Conservation (phyloP, 2,113 vertebrate genomes). For the Calypte anna region DNA sequence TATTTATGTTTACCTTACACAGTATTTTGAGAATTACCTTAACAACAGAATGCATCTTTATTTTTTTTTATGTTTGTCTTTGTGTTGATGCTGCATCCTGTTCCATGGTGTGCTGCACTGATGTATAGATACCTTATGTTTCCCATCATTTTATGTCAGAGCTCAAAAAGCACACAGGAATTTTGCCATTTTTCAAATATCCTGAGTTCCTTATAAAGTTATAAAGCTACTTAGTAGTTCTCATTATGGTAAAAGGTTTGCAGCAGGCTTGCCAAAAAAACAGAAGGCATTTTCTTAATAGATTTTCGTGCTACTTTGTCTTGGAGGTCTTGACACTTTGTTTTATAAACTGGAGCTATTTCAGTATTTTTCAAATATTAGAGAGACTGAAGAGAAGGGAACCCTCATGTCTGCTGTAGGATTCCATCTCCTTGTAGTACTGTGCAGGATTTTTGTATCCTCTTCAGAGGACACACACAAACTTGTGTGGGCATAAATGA, state of each 20-base stretch:
- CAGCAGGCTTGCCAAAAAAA: neutral
- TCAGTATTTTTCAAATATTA: neutral
- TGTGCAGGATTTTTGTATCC: neutral
- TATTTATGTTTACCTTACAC: slow-evolving; percentile 24
- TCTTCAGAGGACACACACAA: neutral
- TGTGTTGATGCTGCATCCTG: neutral
- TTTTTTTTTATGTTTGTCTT: slow-evolving; percentile 42
- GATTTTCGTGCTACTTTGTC: neutral
- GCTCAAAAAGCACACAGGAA: neutral
- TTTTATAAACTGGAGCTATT: neutral
- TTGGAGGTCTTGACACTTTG: neutral
- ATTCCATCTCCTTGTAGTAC: neutral
- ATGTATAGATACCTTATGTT: neutral
- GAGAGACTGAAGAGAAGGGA: neutral
- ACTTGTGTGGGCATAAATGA: neutral
- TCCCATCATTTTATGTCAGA: slow-evolving; percentile 9
- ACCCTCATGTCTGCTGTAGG: neutral
- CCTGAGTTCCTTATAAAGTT: neutral
- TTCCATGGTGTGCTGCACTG: neutral
- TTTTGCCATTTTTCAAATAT: slow-evolving; percentile 21
- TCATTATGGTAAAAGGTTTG: neutral
- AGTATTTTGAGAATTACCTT: slow-evolving; percentile 14
- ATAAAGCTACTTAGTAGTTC: neutral
- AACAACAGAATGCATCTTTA: slow-evolving; percentile 29
- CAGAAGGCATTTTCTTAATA: neutral